A percentile compares a stretch with the other conserved stretches of the same genome.
These are phyloP conservation scores for Kryphioiulus occultus DNA, from an alignment of 2,888 invertebrate species.

Conservation along the genomic window DNA sequence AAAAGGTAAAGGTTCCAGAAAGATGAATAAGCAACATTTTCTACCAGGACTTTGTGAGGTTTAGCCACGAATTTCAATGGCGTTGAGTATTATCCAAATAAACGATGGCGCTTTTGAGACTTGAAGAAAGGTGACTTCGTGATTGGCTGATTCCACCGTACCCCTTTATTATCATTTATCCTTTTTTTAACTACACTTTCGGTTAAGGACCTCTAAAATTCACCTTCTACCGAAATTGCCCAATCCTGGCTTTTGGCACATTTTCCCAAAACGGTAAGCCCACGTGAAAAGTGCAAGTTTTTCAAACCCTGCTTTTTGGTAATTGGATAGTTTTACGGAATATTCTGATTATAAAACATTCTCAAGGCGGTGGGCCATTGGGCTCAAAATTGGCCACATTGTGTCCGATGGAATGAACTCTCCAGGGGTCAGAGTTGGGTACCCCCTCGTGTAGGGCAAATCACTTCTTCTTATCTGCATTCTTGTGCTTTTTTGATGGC, in stretches of 20 bases:
- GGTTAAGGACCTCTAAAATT: neutral
- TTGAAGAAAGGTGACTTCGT: neutral
- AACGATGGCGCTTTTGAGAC: neutral
- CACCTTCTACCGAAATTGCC: neutral
- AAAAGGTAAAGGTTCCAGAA: neutral
- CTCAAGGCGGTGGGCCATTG: neutral
- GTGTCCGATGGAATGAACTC: slow-evolving; percentile 21
- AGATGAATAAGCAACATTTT: slow-evolving; percentile 14
- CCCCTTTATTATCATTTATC: slow-evolving; percentile 10
- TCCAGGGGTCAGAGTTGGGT: neutral
- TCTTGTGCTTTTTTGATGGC: neutral
- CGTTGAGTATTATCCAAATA: slow-evolving; percentile 21
- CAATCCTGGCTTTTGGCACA: neutral
- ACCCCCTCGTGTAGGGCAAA: neutral
- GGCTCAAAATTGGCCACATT: neutral
- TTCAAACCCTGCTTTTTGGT: neutral
- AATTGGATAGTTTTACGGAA: neutral
- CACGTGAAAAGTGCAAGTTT: neutral
- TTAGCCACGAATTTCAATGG: neutral
- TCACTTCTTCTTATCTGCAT: slow-evolving; percentile 30
- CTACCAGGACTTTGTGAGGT: neutral
- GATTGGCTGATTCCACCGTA: neutral
- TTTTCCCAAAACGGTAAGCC: neutral
- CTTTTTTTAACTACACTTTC: neutral
- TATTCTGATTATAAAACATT: neutral